phyloP scores from a whole-genome alignment of 2,888 invertebrate species.

The Oxycera nigricornis region DNA sequence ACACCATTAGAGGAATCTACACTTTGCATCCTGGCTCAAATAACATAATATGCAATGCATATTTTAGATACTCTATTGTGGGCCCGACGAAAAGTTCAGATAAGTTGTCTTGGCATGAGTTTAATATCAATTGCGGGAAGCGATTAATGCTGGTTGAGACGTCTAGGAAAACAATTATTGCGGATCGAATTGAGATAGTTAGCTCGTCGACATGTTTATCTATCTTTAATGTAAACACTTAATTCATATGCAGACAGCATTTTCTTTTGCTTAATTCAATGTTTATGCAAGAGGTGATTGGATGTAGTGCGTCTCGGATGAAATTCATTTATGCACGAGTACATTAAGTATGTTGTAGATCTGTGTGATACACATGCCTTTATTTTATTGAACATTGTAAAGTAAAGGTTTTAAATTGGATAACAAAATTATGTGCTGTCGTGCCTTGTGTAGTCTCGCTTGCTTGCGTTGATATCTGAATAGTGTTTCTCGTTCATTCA shows the following conservation, averaged over 20 bases:
- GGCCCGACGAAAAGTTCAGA: background rate
- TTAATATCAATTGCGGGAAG: background rate
- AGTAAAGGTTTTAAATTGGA: too few relatives aligned
- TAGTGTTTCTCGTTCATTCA: too few relatives aligned
- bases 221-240: background rate
- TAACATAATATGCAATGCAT: background rate
- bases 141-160: conserved; percentile 14
- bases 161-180: conserved; percentile 17
- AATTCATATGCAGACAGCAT: background rate
- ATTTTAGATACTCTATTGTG: too few relatives aligned
- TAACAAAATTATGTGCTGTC: too few relatives aligned
- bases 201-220: background rate
- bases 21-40: too few relatives aligned
- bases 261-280: conserved; percentile 5
- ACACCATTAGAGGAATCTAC: too few relatives aligned
- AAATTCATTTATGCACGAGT: background rate
- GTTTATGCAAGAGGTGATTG: background rate
- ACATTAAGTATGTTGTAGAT: background rate
- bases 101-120: background rate
- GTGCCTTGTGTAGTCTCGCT: too few relatives aligned
- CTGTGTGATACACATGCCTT: background rate
- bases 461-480: too few relatives aligned
- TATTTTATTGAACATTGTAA: too few relatives aligned
- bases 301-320: background rate
- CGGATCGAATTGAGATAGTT: background rate